Percentiles rank a stretch among this genome's conserved stretches.
phyloP scores from a whole-genome alignment of 1,140 invertebrate genomes.

The Drosophila lacertosa region DNA sequence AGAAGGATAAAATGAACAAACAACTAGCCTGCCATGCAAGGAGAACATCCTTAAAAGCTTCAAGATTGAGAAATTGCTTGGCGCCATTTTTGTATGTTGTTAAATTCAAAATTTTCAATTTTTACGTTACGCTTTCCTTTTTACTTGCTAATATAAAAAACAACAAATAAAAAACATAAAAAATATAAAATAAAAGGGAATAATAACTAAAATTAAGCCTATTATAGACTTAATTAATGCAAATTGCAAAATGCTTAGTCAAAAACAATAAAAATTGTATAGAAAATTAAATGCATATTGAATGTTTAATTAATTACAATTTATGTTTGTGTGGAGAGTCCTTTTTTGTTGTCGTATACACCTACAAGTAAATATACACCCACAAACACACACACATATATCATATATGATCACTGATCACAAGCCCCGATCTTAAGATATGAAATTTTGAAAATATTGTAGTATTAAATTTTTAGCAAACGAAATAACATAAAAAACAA shows the following conservation, averaged over 20 bases:
- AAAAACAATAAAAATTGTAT: constrained; percentile 82
- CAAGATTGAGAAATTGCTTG: constrained; percentile 35
- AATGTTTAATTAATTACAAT: constrained; percentile 75
- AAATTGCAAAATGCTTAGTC: constrained; percentile 79
- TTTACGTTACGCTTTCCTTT: constrained; percentile 55
- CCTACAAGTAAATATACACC: constrained; percentile 28
- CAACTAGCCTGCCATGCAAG: constrained; percentile 4
- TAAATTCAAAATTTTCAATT: constrained; percentile 55
- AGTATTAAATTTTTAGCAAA: constrained; percentile 61
- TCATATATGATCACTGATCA: constrained; percentile 21
- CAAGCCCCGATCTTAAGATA: constrained; percentile 35
- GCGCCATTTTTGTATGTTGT: constrained; percentile 70
- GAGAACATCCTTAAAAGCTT: not conserved
- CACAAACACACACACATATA: constrained; percentile 18
- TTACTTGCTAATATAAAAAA: constrained; percentile 43
- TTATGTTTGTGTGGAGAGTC: constrained; percentile 59
- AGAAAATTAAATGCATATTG: constrained; percentile 73
- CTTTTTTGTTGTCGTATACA: constrained; percentile 45
- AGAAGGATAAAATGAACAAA: constrained; percentile 8
- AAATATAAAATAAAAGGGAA: not conserved
- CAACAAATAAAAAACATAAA: constrained; percentile 18
- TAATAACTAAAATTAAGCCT: constrained; percentile 66
- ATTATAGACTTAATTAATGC: constrained; percentile 81
- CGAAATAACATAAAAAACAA: no score
- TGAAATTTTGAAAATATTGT: constrained; percentile 44